Evolutionary conservation across 2,113 vertebrate genomes (phyloP), one percentile per base, ranked within the genome.

Genomic region (Poeciliopsis prolifica): DNA sequence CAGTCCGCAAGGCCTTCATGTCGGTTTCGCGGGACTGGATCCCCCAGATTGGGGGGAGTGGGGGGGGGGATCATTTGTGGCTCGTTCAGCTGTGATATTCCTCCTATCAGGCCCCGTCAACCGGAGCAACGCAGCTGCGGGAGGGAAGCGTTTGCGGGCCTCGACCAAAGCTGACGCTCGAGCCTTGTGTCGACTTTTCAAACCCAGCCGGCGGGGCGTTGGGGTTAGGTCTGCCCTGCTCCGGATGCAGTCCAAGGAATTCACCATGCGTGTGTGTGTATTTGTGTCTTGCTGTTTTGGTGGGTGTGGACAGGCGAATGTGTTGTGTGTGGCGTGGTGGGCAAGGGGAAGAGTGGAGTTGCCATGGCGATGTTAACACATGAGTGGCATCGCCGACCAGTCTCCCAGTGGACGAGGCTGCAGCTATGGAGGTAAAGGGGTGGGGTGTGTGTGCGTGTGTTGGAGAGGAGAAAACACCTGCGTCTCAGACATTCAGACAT

Each of bases 341-440:
- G 92, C 90, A 93, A 93, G 88, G 91, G 87, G 88, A 91, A 92
- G 90, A 94, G 91, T 92, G 87, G 89, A 86, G 94, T 95, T 94
- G 94, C 93, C 91, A 95, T 95, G 94, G 94, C 88, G 68, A 95
- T 93, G 91, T 94, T 94, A 94, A 94, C 94, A 95, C 94, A 95
- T 93, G 92, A 95, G 93, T 94, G 93, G 92, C 92, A 94, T 89
- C 88, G 86, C 89, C 85, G 87, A 91, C 93, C 82, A 86, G 93
- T 92, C 90, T 93, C 91, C 93, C 94, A 87, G 91, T 85, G 91
- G 92, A 93, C 86, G 85, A 75, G 91, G 87, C 91, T 89, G 85
- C 90, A 92, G 91, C 88, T 85, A 80, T 84, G 80, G 92, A 93
- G 92, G 91, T 91, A 81, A 83, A 74, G 71, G 79, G 70, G 86